Percentiles rank a stretch among this genome's conserved stretches.
Evolutionary conservation across 2,888 invertebrate species (phyloP).

Genomic region (Himalopsyche anomala): DNA sequence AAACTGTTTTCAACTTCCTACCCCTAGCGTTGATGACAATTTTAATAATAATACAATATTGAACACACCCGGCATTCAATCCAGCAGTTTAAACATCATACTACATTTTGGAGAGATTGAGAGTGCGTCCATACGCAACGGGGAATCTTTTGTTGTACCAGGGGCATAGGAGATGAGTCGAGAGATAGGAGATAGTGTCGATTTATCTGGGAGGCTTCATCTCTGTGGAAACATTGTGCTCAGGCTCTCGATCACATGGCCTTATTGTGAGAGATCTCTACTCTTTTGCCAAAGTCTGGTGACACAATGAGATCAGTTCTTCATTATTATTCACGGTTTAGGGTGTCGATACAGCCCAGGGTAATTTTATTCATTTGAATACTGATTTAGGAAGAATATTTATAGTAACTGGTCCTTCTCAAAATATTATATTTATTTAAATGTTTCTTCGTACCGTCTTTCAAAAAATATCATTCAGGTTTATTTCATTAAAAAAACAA

Average conservation of each 20-base stretch:
- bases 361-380: conserved; percentile 54
- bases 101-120: conserved; percentile 54
- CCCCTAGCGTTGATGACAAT: conserved; percentile 34
- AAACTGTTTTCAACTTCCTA: conserved; percentile 14
- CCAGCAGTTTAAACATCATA: conserved; percentile 63
- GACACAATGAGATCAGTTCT: conserved; percentile 59
- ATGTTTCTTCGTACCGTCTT: no score
- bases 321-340: conserved; percentile 63
- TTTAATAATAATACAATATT: conserved; percentile 23
- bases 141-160: conserved; percentile 61
- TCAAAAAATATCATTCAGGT: no score
- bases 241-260: conserved; percentile 12
- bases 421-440: no score
- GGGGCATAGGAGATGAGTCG: conserved; percentile 58
- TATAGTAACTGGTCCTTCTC: not conserved
- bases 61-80: conserved; percentile 55
- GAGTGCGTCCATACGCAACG: conserved; percentile 51
- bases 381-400: not conserved
- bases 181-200: conserved; percentile 60
- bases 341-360: conserved; percentile 50
- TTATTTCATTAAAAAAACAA: no score
- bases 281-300: conserved; percentile 36
- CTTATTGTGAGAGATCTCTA: conserved; percentile 50
- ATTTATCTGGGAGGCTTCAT: conserved; percentile 60
- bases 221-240: conserved; percentile 59